Evolutionary conservation across 2,888 invertebrate species (phyloP), one percentile per base, ranked within the genome.

Genomic region (Dysmachus trigonus): DNA sequence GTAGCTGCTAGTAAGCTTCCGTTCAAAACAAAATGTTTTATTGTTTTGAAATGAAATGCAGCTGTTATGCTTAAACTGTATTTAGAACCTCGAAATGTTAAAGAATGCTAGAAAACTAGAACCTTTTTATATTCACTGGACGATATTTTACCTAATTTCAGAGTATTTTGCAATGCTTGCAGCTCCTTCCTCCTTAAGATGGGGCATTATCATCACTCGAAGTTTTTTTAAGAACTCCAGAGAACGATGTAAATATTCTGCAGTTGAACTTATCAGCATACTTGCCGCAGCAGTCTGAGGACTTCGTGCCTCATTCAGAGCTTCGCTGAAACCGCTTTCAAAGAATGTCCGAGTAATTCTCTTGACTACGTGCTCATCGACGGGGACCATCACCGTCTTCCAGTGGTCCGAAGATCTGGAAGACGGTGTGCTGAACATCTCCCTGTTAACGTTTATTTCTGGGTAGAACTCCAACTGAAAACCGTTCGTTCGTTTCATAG

Each of bases 281-380:
- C 92, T 93, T 4, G 88, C 87, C 0, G 88, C 86, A 1, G 90
- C 89, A 5, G 90, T 91, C 53, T 89, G 88, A 6, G 92, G 92
- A 87, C 92, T 93, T 1, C 94, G 93, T 8, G 95, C 94, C 3
- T 95, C 93, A 87, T 94, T 93, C 18, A 97, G 90, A 1, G 96
- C 95, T 89, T 95, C 95, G 8, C 94, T 90, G 87, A 95, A 94
- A 0, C 97, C 97, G 90, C 95, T 95, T 89, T 96, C 96, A 88
- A 95, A 95, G 93, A 95, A 96, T 0, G 95, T 94, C 90, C 95
- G 95, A 0, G 95, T 95, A 18, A 97, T 93, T 90, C 95, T 95
- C 90, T 96, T 96, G 0, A 96, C 91, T 77, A 96, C 93, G 87
- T 95, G 95, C 88, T 96, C 95, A 88, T 95, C 94, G 0, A 96